A percentile compares a stretch with the other conserved stretches of the same genome.
phyloP scores from a whole-genome alignment of 1,140 invertebrate genomes.

The Drosophila rufa region DNA sequence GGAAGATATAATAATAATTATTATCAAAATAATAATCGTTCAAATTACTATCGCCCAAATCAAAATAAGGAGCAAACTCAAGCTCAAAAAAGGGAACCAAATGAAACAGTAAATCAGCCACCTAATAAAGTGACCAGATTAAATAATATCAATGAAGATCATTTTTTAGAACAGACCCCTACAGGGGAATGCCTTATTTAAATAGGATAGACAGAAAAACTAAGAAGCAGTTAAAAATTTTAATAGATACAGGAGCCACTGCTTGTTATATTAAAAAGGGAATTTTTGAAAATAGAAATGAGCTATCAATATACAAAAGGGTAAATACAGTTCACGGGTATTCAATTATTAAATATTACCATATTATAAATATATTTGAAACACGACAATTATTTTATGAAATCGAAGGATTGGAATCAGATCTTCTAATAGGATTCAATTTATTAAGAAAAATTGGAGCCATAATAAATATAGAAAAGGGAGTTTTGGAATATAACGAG shows the following conservation, averaged over 20 bases:
- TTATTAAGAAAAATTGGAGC: constrained; percentile 2
- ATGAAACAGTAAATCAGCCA: not conserved
- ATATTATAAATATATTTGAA: not conserved
- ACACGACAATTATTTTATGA: no score
- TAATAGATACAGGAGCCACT: no score
- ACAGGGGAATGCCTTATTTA: not conserved
- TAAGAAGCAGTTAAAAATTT: no score
- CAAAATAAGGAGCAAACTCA: not conserved
- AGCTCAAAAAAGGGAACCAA: not conserved
- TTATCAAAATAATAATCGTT: constrained; percentile 3
- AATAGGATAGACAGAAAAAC: no score
- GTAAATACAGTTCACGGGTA: not conserved
- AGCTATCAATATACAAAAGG: not conserved
- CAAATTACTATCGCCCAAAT: not conserved
- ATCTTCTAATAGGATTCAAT: not conserved
- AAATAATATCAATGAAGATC: constrained; percentile 5
- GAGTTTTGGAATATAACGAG: constrained; percentile 1
- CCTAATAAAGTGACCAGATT: constrained; percentile 7
- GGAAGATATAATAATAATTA: no score
- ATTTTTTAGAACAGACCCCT: constrained; percentile 5
- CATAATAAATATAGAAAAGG: constrained; percentile 7
- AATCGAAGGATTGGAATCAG: no score
- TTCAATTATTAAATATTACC: not conserved
- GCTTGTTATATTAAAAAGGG: no score
- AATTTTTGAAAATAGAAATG: no score